These are phyloP conservation scores for Araneus ventricosus DNA, from an alignment of 1,140 invertebrate species.

Conservation along the genomic window DNA sequence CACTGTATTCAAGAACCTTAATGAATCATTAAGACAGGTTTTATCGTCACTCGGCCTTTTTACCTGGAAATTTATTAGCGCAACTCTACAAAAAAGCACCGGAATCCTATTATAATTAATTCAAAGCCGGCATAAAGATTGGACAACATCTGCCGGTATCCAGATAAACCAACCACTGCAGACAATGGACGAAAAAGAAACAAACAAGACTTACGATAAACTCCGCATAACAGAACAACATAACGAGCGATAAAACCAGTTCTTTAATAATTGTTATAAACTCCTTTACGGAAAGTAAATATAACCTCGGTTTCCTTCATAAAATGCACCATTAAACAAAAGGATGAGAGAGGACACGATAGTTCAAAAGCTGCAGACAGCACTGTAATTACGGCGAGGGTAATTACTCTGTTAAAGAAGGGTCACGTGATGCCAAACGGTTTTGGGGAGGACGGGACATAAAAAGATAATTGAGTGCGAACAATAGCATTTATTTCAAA, in stretches of 20 bases:
- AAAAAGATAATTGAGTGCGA: conserved; percentile 37
- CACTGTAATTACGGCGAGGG: background rate
- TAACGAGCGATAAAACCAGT: conserved; percentile 33
- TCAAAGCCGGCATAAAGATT: background rate
- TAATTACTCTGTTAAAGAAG: conserved; percentile 22
- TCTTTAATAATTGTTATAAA: background rate
- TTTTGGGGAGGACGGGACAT: background rate
- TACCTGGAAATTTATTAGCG: background rate
- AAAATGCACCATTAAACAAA: conserved; percentile 27
- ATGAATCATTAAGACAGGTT: background rate
- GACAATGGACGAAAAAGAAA: background rate
- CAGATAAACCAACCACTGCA: background rate
- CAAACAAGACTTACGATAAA: background rate
- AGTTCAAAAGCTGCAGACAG: background rate
- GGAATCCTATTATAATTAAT: conserved; percentile 1
- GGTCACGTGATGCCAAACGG: conserved; percentile 7
- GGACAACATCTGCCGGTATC: background rate
- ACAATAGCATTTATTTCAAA: background rate
- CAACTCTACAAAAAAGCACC: background rate
- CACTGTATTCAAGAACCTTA: background rate
- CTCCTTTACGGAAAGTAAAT: background rate
- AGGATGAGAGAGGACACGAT: background rate
- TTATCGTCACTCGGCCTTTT: background rate
- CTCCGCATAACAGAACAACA: background rate
- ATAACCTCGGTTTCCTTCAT: background rate